phyloP scores from a whole-genome alignment of 1,140 invertebrate species.

The Oedothorax gibbosus region DNA sequence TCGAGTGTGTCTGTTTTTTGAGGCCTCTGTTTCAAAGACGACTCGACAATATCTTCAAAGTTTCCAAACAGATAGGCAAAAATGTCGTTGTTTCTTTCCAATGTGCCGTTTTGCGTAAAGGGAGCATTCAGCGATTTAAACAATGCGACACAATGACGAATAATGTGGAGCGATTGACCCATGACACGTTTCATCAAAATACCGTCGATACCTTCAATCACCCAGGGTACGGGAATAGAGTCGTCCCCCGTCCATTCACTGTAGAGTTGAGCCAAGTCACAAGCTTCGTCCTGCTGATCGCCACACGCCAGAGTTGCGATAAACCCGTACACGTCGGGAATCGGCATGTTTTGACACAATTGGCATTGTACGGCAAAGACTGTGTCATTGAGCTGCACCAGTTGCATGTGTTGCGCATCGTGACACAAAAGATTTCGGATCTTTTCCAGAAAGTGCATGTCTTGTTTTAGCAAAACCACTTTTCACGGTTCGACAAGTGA shows the following conservation, averaged over 20 bases:
- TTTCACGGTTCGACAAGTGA: neutral
- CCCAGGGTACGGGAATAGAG: neutral
- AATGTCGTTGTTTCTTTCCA: neutral
- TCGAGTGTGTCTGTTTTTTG: neutral
- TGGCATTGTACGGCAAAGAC: neutral
- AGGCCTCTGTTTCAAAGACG: no score
- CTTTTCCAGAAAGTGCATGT: neutral
- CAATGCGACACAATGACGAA: neutral
- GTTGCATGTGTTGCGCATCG: neutral
- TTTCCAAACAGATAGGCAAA: neutral
- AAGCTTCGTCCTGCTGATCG: neutral
- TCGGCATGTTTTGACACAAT: neutral
- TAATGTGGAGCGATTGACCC: neutral
- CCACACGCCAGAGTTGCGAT: neutral
- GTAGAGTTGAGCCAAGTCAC: conserved; percentile 10
- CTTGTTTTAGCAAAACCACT: conserved; percentile 1
- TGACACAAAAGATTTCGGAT: neutral
- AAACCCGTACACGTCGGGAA: neutral
- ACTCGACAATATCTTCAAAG: neutral
- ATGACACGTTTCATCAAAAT: neutral
- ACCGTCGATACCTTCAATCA: neutral
- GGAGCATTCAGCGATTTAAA: conserved; percentile 10
- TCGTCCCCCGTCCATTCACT: neutral
- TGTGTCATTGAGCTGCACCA: neutral
- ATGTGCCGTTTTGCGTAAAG: neutral